Evolutionary conservation across 2,797 vertebrate species (phyloP), one percentile per base, ranked within the genome.

Genomic region (Tamandua tetradactyla): DNA sequence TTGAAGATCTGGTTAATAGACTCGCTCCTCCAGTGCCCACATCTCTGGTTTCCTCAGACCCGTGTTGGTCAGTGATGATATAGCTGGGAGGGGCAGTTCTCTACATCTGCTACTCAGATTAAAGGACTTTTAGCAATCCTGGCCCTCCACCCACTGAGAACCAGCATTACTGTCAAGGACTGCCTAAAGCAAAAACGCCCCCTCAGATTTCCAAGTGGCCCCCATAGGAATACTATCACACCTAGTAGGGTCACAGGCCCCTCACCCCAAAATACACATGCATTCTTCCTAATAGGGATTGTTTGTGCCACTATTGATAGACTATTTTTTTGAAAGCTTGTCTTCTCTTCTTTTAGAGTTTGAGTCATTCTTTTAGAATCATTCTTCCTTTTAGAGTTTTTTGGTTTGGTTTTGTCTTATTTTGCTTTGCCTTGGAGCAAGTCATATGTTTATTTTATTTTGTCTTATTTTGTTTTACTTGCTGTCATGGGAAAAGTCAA

Each of bases 311-410:
- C 25, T 83, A 32, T 37, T n/a, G 5, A 61, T 84, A n/a, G n/a
- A n/a, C n/a, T n/a, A 68, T 66, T 55, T 71, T 94, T 89, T 40
- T 80, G 69, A 95, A 96, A 89, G 74, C 14, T 66, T 66, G 7
- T 75, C 40, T 27, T 76, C 42, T 55, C 75, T 96, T 78, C 71
- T 22, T 22, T 55, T 55, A 55, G 55, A 55, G 55, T 55, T 55
- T 55, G 18, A 55, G 30, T 92, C 71, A 80, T 95, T 37, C 32
- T 79, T 66, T 75, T 22, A 52, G 89, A 80, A 59, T 55, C 22
- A 72, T 35, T 93, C 71, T 87, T 95, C 44, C 32, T 78, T 64
- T 74, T 22, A 52, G 57, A 78, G 7, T 55, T 55, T 55, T 55
- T 4, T 7, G 55, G 55, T 55, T 55, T 55, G 20, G 55, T 55